phyloP scores from a whole-genome alignment of 1,140 invertebrate species.

The Drosophila truncata region DNA sequence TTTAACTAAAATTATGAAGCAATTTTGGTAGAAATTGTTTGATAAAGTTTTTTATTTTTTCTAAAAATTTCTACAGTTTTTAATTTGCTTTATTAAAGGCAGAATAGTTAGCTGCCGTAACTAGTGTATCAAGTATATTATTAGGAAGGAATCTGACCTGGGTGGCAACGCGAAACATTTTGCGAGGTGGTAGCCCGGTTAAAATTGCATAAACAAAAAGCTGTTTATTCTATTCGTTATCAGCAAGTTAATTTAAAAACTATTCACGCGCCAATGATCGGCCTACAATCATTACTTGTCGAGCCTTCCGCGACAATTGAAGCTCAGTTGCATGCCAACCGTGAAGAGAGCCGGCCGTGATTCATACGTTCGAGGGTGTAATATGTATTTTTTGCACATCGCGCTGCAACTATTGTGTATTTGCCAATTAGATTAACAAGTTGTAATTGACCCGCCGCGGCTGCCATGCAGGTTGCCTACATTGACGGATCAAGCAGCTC shows the following conservation, averaged over 20 bases:
- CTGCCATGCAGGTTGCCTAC: conserved; percentile 13
- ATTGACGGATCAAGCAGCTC: conserved; percentile 10
- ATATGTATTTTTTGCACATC: conserved; percentile 27
- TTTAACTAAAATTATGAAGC: neutral
- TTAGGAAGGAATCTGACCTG: neutral
- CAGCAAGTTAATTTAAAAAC: conserved; percentile 27
- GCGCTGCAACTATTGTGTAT: conserved; percentile 4
- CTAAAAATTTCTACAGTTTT: too few relatives aligned
- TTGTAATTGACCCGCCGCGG: conserved; percentile 11
- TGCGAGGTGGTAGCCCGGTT: conserved; percentile 3
- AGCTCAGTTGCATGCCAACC: conserved; percentile 7
- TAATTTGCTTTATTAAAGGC: neutral
- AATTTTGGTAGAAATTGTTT: neutral
- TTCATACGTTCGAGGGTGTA: neutral
- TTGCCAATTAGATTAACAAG: conserved; percentile 28
- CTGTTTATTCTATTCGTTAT: conserved; percentile 32
- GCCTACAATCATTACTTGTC: conserved; percentile 1
- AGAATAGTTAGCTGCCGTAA: neutral
- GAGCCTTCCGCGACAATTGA: conserved; percentile 4
- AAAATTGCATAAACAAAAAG: conserved; percentile 30
- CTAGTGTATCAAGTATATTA: neutral
- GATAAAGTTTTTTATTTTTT: neutral
- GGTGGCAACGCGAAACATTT: neutral
- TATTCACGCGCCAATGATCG: conserved; percentile 38
- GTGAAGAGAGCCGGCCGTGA: conserved; percentile 9